Evolutionary conservation across 2,113 vertebrate genomes (phyloP), one percentile per base, ranked within the genome.

Genomic region (Mystacornis crossleyi): DNA sequence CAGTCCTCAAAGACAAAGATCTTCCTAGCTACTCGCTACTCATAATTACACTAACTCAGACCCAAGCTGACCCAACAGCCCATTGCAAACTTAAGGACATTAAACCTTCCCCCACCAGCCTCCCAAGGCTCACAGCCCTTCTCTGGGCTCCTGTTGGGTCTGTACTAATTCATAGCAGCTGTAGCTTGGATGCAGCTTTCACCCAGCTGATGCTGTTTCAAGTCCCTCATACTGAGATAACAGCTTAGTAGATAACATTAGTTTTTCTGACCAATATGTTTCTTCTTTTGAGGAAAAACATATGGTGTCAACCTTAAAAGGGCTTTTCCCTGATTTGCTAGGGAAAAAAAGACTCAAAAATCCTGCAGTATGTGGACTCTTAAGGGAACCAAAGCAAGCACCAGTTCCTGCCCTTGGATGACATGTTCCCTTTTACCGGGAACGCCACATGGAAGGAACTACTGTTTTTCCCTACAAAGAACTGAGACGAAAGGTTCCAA

Each of bases 181-280:
- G 70, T 14, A 57, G 28, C 57, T 53, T 75, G 19, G 61, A 93
- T 45, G 14, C 21, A 82, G 36, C 53, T 48, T 69, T 82, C 54
- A 72, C 71, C 24, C 85, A 95, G 74, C 25, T 86, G 88, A 85
- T 80, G 58, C 40, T 86, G 26, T 47, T 83, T 73, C 25, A 72
- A n/a, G 21, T 72, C 81, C 34, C 29, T 84, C 34, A 48, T 31
- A 54, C 38, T 42, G 36, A 93, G 51, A 66, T 43, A 89, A 69
- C 21, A 74, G 36, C 17, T 93, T 65, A 85, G 57, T 25, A 69
- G 31, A 60, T 45, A 6, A 16, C 18, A n/a, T 29, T 64, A n/a
- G 8, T 65, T 95, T 74, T 88, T 61, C 71, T 82, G 42, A 72
- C 2, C 5, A 50, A 38, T 20, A 19, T 15, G 7, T 54, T 82